Percentiles rank a stretch among this genome's conserved stretches.
Evolutionary conservation across 2,113 vertebrate genomes (phyloP).

Genomic region (Neotragus pygmaeus): DNA sequence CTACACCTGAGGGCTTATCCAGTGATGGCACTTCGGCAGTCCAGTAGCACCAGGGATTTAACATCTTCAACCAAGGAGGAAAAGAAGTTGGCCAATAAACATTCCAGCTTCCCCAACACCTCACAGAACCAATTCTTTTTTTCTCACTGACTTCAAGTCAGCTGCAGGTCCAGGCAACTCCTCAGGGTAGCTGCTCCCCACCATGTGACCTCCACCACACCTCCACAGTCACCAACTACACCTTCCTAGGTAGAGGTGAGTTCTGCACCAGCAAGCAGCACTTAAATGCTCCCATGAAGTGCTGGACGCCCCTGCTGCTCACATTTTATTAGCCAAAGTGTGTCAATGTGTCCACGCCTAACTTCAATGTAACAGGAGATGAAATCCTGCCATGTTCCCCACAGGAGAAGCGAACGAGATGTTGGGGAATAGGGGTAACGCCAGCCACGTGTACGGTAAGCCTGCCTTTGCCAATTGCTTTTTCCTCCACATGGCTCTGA

Average conservation of each 20-base stretch:
- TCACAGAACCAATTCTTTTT: not conserved
- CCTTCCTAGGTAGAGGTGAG: not conserved
- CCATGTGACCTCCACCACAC: not conserved
- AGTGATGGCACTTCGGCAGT: not conserved
- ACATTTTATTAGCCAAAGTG: not conserved
- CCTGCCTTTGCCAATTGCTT: not conserved
- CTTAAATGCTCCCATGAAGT: not conserved
- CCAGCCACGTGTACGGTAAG: not conserved
- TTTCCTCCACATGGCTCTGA: not conserved
- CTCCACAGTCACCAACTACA: not conserved
- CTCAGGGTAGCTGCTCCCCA: not conserved
- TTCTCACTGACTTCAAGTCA: not conserved
- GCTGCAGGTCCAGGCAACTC: not conserved
- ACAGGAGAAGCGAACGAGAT: not conserved
- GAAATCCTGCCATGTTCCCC: not conserved
- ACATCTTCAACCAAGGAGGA: not conserved
- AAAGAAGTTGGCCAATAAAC: not conserved
- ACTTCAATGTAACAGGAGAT: not conserved
- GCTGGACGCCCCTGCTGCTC: not conserved
- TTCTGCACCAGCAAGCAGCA: not conserved
- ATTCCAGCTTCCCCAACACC: not conserved
- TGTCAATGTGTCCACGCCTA: not conserved
- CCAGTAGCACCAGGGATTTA: not conserved
- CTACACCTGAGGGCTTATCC: not conserved
- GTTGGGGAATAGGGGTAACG: not conserved